Percentiles rank a stretch among this genome's conserved stretches.
Conservation (phyloP, 2,797 vertebrate genomes). For the Falco columbarius region DNA sequence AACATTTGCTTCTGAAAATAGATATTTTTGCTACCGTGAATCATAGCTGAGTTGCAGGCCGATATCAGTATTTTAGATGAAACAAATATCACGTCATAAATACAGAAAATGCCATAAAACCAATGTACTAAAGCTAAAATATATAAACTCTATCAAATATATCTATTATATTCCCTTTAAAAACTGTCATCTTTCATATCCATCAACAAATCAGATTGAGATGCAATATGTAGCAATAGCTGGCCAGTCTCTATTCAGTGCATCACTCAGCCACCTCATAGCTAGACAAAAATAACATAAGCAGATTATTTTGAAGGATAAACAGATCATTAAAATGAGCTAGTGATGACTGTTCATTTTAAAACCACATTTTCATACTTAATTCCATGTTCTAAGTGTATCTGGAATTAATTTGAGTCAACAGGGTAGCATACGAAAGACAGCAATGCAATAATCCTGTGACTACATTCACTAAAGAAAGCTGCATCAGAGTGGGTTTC, state of each 20-base stretch:
- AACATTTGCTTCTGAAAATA: conserved; percentile 5
- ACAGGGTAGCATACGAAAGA: neutral
- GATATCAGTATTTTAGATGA: conserved; percentile 3
- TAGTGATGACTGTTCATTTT: neutral
- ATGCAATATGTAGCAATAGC: conserved; percentile 23
- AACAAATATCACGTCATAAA: conserved; percentile 25
- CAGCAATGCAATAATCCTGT: neutral
- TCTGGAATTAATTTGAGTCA: conserved; percentile 4
- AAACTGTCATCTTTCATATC: conserved; percentile 36
- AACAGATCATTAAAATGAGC: conserved; percentile 25
- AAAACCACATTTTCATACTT: neutral
- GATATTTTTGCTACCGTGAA: neutral
- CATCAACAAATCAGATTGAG: conserved; percentile 39
- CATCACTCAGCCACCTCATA: neutral
- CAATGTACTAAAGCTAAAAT: conserved; percentile 1
- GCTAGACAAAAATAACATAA: conserved; percentile 6
- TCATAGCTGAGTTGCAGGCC: neutral
- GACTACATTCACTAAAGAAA: neutral
- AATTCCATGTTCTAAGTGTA: neutral
- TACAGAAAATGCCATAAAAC: conserved; percentile 22
- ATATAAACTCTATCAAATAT: conserved; percentile 5
- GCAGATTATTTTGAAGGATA: conserved; percentile 4
- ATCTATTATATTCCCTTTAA: conserved; percentile 23
- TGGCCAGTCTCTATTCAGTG: neutral
- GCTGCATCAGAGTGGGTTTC: neutral